Percentiles rank a stretch among this genome's conserved stretches.
Evolutionary conservation across 2,797 vertebrate species (phyloP).

Genomic region (Malacoraja senta): DNA sequence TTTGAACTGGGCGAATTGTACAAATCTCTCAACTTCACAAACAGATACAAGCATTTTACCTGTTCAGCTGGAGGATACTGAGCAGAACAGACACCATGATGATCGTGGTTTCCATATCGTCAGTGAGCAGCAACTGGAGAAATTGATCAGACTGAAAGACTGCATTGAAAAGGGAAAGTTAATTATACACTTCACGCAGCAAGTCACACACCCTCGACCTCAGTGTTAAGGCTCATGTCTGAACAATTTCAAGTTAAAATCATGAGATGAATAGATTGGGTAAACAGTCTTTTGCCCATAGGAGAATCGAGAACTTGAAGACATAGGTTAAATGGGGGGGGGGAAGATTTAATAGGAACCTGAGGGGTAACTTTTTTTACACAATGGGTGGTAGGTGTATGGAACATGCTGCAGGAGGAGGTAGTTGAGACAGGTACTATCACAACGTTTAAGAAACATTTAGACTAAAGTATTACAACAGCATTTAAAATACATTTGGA

Average conservation of each 20-base stretch:
- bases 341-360: too few relatives aligned
- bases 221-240: neutral
- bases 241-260: neutral
- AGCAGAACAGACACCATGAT: slow-evolving; percentile 68
- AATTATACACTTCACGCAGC: slow-evolving; percentile 35
- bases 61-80: slow-evolving; percentile 63
- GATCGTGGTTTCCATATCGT: slow-evolving; percentile 65
- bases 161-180: slow-evolving; percentile 48
- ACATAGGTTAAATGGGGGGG: too few relatives aligned
- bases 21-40: neutral
- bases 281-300: too few relatives aligned
- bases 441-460: too few relatives aligned
- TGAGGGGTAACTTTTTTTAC: too few relatives aligned
- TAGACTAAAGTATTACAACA: too few relatives aligned
- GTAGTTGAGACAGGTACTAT: too few relatives aligned
- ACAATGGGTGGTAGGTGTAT: too few relatives aligned
- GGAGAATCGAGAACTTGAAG: too few relatives aligned
- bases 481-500: too few relatives aligned
- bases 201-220: neutral
- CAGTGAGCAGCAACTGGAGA: slow-evolving; percentile 72
- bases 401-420: too few relatives aligned
- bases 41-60: slow-evolving; percentile 55
- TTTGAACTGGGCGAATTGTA: neutral
- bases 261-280: too few relatives aligned
- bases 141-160: slow-evolving; percentile 75